These are phyloP conservation scores for Apostichopus californicus DNA, from an alignment of 35 echinoderm and acorn worm species.

Conservation along the genomic window DNA sequence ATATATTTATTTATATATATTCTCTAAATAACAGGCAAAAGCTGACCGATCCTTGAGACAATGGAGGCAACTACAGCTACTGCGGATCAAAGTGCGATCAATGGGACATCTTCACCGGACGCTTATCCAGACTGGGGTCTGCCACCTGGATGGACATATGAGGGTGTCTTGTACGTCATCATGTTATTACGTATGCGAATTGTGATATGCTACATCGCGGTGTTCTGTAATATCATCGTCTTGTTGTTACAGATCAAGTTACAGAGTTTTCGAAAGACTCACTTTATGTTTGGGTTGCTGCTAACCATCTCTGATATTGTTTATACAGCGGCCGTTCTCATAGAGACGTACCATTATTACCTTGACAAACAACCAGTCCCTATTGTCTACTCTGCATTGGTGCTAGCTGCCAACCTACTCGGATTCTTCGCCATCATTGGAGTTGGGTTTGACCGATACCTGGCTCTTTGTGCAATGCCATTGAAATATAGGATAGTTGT, in stretches of 20 bases:
- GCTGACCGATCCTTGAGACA: too few species aligned
- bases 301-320: background rate
- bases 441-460: slow-evolving; percentile 8
- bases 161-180: background rate
- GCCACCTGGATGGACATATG: background rate
- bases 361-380: background rate
- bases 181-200: background rate
- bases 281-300: slow-evolving; percentile 13
- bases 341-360: slow-evolving; percentile 6
- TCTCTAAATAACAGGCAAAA: too few species aligned
- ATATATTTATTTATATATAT: too few species aligned
- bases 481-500: slow-evolving; percentile 5
- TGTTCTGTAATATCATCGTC: background rate
- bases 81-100: too few species aligned
- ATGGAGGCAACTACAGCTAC: too few species aligned
- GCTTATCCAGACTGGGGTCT: background rate
- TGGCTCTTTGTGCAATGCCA: slow-evolving; percentile 16
- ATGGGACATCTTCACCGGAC: too few species aligned
- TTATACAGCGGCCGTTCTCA: background rate
- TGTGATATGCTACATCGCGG: background rate
- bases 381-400: background rate
- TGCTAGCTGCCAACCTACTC: background rate
- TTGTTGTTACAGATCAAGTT: slow-evolving; percentile 16
- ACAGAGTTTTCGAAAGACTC: slow-evolving; percentile 32
- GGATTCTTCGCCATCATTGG: background rate